phyloP scores from a whole-genome alignment of 2,113 vertebrate genomes.

The Bos indicus region DNA sequence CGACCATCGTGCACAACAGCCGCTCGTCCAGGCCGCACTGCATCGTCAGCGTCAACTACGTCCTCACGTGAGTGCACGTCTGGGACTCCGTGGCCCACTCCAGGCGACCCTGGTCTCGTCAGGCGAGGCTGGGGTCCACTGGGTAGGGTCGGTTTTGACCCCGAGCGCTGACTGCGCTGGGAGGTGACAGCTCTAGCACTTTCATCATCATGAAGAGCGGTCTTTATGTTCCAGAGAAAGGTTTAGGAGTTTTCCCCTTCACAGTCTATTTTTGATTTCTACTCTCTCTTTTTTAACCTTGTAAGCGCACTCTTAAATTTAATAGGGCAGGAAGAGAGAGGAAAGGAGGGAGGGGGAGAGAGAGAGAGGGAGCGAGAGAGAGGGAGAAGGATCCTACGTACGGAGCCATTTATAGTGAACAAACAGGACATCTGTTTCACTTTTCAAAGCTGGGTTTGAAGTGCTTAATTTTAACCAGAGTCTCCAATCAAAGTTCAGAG shows the following conservation, averaged over 20 bases:
- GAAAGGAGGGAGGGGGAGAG: neutral
- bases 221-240: constrained; percentile 50
- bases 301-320: constrained; percentile 77
- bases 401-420: constrained; percentile 82
- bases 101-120: neutral
- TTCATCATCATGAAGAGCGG: constrained; percentile 71
- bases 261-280: constrained; percentile 47
- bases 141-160: too few species aligned
- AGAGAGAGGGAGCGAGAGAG: neutral
- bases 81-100: neutral
- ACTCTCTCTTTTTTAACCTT: constrained; percentile 22
- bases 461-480: constrained; percentile 89
- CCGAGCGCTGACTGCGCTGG: neutral
- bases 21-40: constrained; percentile 97
- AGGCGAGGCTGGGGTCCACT: neutral
- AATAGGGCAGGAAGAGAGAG: constrained; percentile 66
- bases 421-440: constrained; percentile 88
- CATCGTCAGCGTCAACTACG: constrained; percentile 99
- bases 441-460: constrained; percentile 85
- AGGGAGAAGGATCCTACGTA: constrained; percentile 42
- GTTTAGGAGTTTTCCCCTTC: constrained; percentile 73
- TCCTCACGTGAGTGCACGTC: constrained; percentile 93
- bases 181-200: constrained; percentile 34
- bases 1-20: constrained; percentile 98
- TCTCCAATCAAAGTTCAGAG: constrained; percentile 81